Evolutionary conservation across 1,140 invertebrate species (phyloP).

Genomic region (Monochamus saltuarius): DNA sequence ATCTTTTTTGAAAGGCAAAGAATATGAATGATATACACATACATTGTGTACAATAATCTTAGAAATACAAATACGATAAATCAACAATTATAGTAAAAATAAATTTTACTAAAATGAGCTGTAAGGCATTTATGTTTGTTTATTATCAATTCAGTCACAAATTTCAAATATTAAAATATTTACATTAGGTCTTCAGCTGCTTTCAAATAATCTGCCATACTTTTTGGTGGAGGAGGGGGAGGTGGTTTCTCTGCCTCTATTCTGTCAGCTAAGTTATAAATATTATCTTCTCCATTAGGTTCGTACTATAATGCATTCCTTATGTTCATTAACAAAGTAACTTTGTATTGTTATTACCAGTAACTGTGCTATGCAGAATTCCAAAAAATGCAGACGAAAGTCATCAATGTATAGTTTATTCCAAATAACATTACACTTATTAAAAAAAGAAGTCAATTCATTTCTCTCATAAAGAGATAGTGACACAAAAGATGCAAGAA

Average conservation of each 20-base stretch:
- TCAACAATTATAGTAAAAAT: no score
- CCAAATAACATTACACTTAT: not conserved
- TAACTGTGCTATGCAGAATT: not conserved
- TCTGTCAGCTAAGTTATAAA: constrained; percentile 49
- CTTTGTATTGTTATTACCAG: not conserved
- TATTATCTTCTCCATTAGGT: constrained; percentile 48
- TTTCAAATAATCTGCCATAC: constrained; percentile 32
- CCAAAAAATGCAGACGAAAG: not conserved
- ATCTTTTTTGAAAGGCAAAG: no score
- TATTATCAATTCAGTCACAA: no score
- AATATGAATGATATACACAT: no score
- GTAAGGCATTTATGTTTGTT: no score
- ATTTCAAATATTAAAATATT: not conserved
- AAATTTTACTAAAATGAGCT: no score
- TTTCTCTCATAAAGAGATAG: no score
- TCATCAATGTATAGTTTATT: not conserved
- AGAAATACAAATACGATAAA: no score
- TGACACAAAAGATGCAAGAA: no score
- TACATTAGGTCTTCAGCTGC: constrained; percentile 7
- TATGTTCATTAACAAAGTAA: not conserved
- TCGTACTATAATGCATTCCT: constrained; percentile 43
- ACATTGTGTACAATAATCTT: no score
- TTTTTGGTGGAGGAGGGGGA: constrained; percentile 33
- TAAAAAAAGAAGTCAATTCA: no score
- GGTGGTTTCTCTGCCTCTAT: constrained; percentile 46